Base-by-base conservation (phyloP, 2,797 vertebrate genomes). In the Pachyuromys duprasi region DNA sequence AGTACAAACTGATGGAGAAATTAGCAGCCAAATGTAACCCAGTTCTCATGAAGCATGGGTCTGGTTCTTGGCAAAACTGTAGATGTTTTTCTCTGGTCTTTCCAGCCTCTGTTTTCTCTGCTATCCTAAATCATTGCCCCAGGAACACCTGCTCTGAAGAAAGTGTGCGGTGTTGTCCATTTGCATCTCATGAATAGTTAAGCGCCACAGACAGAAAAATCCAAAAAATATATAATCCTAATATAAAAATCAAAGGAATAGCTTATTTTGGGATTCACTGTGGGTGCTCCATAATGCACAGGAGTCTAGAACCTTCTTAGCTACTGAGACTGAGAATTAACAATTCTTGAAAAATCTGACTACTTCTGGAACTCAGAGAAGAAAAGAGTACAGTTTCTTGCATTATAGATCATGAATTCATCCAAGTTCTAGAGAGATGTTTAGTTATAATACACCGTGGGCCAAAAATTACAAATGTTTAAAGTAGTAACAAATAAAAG, bases 131-230 rank as follows among this genome's bases (percentile, higher is more conserved):
- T 88, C 36, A 39, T 86, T 91, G 91, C 57, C 86, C 76, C 65
- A 57, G 81, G 72, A 97, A 91, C 89, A 92, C 74, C 57, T 94
- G 72, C 57, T 95, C 49, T 89, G 75, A 90, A 92, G 89, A 92
- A 95, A 96, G 87, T 63, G 31, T 33, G 33, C 60, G 39, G 55
- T 86, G 55, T 49, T 45, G 80, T 36, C 2, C 55, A 90, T 95
- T 97, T 97, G 69, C 90, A 95, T 96, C 74, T 94, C 80, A 90
- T 84, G 72, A 96, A 96, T 96, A 97, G 93, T 93, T 93, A 95
- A 96, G 49, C 76, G 87, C 39, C 8, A 60, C 91, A 90, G 62
- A 74, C 20, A 72, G 95, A 95, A 82, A 95, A 90, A 24, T 88
- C 13, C 20, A 90, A 96, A 49, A 96, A 92, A 69, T 88, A 49